Conservation (phyloP, 2,113 vertebrate genomes). For the Excalfactoria chinensis region DNA sequence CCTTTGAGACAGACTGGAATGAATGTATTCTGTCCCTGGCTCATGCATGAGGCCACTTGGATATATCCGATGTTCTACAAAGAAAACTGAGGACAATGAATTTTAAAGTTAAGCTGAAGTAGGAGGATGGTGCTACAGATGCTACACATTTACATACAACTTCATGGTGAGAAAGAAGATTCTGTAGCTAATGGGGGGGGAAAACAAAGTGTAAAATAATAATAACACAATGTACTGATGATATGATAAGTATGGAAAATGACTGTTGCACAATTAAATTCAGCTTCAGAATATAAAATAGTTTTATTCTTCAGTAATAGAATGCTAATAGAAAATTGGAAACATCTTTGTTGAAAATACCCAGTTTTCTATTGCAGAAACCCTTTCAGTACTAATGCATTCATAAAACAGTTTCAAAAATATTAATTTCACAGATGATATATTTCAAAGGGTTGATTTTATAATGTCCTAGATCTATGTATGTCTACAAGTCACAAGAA, state of each 20-base stretch:
- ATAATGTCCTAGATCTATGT: constrained; percentile 10
- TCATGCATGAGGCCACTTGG: background rate
- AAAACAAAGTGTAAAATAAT: background rate
- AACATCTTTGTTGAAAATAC: constrained; percentile 18
- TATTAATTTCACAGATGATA: constrained; percentile 49
- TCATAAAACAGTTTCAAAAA: constrained; percentile 44
- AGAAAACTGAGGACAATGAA: background rate
- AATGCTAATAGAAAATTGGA: constrained; percentile 20
- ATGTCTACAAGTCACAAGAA: constrained; percentile 29
- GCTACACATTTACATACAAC: background rate
- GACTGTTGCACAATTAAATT: background rate
- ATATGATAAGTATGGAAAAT: background rate
- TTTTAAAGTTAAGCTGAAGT: background rate
- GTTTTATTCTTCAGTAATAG: constrained; percentile 20
- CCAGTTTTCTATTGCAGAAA: constrained; percentile 8
- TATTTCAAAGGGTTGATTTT: constrained; percentile 49
- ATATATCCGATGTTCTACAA: background rate
- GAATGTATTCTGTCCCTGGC: background rate
- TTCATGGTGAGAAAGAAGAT: background rate
- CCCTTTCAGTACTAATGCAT: constrained; percentile 42
- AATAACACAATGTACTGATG: background rate
- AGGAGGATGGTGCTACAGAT: background rate
- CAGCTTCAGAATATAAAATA: background rate
- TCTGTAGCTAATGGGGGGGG: background rate
- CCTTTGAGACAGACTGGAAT: background rate